phyloP scores from a whole-genome alignment of 2,888 invertebrate genomes.

The Dryocosmus kuriphilus region DNA sequence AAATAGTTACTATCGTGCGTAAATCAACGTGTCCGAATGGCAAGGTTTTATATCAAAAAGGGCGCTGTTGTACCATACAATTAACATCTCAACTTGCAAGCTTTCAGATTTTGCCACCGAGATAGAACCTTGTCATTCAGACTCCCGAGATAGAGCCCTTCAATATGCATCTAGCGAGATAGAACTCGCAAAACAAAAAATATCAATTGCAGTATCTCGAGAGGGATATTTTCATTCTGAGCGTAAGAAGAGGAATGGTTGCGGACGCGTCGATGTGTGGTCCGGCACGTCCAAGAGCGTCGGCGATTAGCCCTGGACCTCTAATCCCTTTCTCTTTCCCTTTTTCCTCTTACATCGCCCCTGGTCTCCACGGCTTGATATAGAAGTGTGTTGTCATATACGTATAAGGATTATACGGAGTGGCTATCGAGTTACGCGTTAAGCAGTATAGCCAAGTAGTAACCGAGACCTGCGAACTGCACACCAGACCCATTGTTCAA shows the following conservation, averaged over 20 bases:
- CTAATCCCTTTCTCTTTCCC: constrained; percentile 53
- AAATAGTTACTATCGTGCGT: too few species aligned
- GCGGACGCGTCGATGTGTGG: constrained; percentile 57
- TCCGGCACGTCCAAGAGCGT: constrained; percentile 61
- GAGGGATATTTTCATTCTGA: constrained; percentile 53
- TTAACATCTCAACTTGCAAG: too few species aligned
- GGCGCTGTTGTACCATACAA: too few species aligned
- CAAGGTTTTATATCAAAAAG: too few species aligned
- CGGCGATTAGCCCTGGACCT: constrained; percentile 74
- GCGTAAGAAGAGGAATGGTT: constrained; percentile 61
- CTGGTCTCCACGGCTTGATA: constrained; percentile 61
- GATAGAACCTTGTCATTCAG: too few species aligned
- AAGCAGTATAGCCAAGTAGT: constrained; percentile 69
- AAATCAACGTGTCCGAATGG: too few species aligned
- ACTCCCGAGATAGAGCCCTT: too few species aligned
- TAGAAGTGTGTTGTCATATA: constrained; percentile 45
- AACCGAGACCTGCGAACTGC: constrained; percentile 70
- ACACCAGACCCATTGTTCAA: constrained; percentile 67
- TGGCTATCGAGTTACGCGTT: constrained; percentile 74
- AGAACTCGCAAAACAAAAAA: too few species aligned
- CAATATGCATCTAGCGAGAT: too few species aligned
- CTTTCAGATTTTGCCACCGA: too few species aligned
- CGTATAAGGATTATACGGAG: constrained; percentile 41
- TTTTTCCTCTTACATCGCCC: constrained; percentile 31
- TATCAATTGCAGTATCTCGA: constrained; percentile 42